Conservation (phyloP, 2,113 vertebrate species). For the Pseudorasbora parva region DNA sequence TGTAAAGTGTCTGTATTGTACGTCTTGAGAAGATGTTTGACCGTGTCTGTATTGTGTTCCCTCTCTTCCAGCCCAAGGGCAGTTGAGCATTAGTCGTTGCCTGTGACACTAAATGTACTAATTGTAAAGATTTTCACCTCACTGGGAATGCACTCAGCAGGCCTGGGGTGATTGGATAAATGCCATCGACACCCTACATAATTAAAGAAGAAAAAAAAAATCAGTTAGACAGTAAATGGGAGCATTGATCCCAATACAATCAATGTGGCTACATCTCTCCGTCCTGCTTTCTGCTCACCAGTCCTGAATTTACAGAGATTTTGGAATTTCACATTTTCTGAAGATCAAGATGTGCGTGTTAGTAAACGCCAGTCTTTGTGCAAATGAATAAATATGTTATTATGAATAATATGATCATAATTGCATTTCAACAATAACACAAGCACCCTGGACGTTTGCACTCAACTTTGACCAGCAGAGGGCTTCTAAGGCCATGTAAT, state of each 20-base stretch:
- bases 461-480: conserved; percentile 50
- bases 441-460: neutral
- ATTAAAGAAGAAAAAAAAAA: conserved; percentile 82
- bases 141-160: conserved; percentile 59
- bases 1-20: conserved; percentile 17
- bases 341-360: neutral
- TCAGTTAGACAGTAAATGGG: conserved; percentile 87
- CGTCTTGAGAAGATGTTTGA: neutral
- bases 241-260: conserved; percentile 82
- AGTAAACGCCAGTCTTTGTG: neutral
- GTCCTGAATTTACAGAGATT: neutral
- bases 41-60: neutral
- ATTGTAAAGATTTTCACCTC: conserved; percentile 60
- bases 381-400: neutral
- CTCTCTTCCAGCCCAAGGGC: conserved; percentile 15
- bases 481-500: conserved; percentile 54
- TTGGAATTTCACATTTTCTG: neutral
- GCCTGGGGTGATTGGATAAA: conserved; percentile 64
- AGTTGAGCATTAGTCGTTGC: conserved; percentile 42
- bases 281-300: conserved; percentile 40
- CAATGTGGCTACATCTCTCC: conserved; percentile 72
- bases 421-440: neutral
- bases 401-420: neutral
- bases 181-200: conserved; percentile 80
- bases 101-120: conserved; percentile 60